Percentiles rank a stretch among this genome's conserved stretches.
Evolutionary conservation across 92 coral and sea anemone species (phyloP).

Genomic region (Chrysogorgia sp.): DNA sequence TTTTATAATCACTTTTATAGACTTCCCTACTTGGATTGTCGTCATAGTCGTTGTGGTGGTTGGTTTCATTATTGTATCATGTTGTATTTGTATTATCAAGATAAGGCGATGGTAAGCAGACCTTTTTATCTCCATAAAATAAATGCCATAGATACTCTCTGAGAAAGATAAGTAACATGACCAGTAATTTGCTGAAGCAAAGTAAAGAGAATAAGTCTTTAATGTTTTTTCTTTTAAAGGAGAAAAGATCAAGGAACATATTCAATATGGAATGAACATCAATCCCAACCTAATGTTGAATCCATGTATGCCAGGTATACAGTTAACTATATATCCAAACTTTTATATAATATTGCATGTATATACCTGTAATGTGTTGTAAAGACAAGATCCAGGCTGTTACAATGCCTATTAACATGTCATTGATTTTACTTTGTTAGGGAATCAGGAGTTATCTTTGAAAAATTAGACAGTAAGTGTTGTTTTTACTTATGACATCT

Average conservation of each 20-base stretch:
- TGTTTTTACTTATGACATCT: background rate
- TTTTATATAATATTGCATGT: background rate
- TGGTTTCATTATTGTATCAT: constrained; percentile 2
- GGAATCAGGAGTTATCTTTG: constrained; percentile 39
- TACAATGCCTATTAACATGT: too few species aligned
- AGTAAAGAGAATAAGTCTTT: background rate
- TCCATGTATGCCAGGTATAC: constrained; percentile 39
- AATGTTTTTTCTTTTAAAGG: background rate
- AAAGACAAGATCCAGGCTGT: too few species aligned
- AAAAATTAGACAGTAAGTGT: constrained; percentile 35
- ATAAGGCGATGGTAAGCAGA: constrained; percentile 25
- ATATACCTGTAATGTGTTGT: background rate
- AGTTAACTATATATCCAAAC: background rate
- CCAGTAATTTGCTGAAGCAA: too few species aligned
- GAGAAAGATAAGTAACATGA: too few species aligned
- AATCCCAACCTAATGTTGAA: constrained; percentile 39
- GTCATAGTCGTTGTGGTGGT: constrained; percentile 11
- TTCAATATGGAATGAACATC: constrained; percentile 34
- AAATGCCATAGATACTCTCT: too few species aligned
- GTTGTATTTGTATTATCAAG: constrained; percentile 4
- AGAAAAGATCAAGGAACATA: constrained; percentile 41
- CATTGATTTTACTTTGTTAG: constrained; percentile 4
- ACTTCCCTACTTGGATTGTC: constrained; percentile 13
- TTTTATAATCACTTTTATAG: background rate
- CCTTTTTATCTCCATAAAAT: background rate